Evolutionary conservation across 2,888 invertebrate genomes (phyloP).

Genomic region (Zeuzera pyrina): DNA sequence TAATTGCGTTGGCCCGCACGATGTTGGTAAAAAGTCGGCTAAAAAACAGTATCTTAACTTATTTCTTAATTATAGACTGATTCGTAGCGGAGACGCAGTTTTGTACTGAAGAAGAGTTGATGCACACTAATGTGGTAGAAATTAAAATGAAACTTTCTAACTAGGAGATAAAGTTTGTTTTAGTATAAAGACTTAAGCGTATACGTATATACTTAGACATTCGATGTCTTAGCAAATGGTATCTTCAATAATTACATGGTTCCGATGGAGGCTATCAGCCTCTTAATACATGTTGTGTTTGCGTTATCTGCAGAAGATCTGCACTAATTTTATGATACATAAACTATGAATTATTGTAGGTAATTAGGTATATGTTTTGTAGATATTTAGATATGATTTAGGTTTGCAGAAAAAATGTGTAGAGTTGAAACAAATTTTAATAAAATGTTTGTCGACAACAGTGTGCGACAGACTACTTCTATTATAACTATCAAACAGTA

Average conservation of each 20-base stretch:
- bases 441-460: no score
- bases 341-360: not conserved
- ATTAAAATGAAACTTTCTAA: constrained; percentile 25
- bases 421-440: no score
- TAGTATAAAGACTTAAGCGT: constrained; percentile 17
- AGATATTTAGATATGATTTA: no score
- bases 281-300: constrained; percentile 50
- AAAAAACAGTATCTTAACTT: constrained; percentile 70
- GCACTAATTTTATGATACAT: constrained; percentile 31
- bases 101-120: constrained; percentile 49
- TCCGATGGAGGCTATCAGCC: constrained; percentile 66
- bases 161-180: constrained; percentile 23
- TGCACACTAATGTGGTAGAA: constrained; percentile 18
- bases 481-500: no score
- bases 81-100: constrained; percentile 61
- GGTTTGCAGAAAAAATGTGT: no score
- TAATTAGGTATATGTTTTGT: no score
- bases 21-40: constrained; percentile 63
- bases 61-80: constrained; percentile 73
- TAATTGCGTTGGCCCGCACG: constrained; percentile 64
- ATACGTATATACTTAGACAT: constrained; percentile 28
- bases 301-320: constrained; percentile 44
- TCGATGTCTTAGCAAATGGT: constrained; percentile 54
- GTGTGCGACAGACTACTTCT: no score
- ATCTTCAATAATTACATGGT: constrained; percentile 66